phyloP scores from a whole-genome alignment of 2,113 vertebrate genomes.

The Phalacrocorax carbo region DNA sequence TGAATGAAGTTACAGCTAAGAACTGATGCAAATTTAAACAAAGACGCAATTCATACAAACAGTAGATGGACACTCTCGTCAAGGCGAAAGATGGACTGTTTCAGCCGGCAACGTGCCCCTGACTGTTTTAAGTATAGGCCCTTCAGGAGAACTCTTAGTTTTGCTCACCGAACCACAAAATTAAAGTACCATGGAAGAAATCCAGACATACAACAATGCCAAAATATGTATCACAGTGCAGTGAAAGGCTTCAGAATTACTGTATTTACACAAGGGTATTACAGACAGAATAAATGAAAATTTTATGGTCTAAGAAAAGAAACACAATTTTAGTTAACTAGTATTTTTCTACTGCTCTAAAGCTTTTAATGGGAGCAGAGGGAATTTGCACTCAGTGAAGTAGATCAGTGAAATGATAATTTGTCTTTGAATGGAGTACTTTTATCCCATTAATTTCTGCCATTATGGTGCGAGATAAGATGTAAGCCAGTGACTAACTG shows the following conservation, averaged over 20 bases:
- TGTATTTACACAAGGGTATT: slow-evolving; percentile 74
- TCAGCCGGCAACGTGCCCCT: slow-evolving; percentile 55
- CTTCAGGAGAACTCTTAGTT: slow-evolving; percentile 69
- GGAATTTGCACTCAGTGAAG: slow-evolving; percentile 74
- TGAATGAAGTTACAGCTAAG: neutral
- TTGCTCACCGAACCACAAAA: slow-evolving; percentile 81
- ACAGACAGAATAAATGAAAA: slow-evolving; percentile 74
- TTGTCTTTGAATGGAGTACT: slow-evolving; percentile 77
- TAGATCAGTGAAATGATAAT: slow-evolving; percentile 79
- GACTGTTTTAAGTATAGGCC: slow-evolving; percentile 71
- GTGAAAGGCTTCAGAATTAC: slow-evolving; percentile 70
- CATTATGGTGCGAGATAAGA: slow-evolving; percentile 72
- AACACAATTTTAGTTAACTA: slow-evolving; percentile 77
- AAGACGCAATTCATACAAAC: neutral
- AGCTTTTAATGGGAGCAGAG: slow-evolving; percentile 72
- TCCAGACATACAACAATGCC: slow-evolving; percentile 67
- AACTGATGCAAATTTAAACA: neutral
- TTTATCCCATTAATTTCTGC: slow-evolving; percentile 79
- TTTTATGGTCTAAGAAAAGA: slow-evolving; percentile 76
- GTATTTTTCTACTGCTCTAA: slow-evolving; percentile 70
- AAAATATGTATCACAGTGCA: slow-evolving; percentile 67
- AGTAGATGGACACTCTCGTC: slow-evolving; percentile 6
- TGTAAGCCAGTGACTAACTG: slow-evolving; percentile 69
- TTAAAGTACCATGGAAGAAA: slow-evolving; percentile 76
- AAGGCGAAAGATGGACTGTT: slow-evolving; percentile 64